Conservation (phyloP, 2,113 vertebrate species). For the Ceratotherium simum region DNA sequence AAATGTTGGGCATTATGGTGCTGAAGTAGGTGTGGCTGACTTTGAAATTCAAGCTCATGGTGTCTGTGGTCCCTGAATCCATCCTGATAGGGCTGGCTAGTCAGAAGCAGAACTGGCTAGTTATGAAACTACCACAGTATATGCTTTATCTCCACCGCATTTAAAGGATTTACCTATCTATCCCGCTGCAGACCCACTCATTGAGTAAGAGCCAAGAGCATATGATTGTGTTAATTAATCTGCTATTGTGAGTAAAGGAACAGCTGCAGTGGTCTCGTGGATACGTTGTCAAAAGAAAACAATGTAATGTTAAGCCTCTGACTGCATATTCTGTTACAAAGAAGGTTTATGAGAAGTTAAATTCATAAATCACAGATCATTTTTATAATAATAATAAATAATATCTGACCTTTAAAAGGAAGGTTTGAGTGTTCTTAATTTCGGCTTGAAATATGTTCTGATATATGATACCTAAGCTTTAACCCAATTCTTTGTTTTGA, state of each 20-base stretch:
- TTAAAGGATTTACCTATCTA: slow-evolving; percentile 99
- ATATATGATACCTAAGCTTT: slow-evolving; percentile 94
- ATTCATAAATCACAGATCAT: slow-evolving; percentile 99
- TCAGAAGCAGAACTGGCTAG: slow-evolving; percentile 92
- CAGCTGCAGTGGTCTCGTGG: slow-evolving; percentile 99
- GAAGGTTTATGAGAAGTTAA: slow-evolving; percentile 95
- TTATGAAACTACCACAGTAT: slow-evolving; percentile 92
- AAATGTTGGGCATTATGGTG: slow-evolving; percentile 83
- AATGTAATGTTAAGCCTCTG: slow-evolving; percentile 99
- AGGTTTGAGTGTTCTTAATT: slow-evolving; percentile 94
- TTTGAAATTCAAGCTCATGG: slow-evolving; percentile 85
- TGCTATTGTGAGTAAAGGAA: slow-evolving; percentile 99
- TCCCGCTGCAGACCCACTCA: slow-evolving; percentile 98
- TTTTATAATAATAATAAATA: slow-evolving; percentile 95
- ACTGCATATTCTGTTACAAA: slow-evolving; percentile 99
- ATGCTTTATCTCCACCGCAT: slow-evolving; percentile 95
- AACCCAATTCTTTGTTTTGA: slow-evolving; percentile 92
- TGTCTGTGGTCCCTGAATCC: slow-evolving; percentile 84
- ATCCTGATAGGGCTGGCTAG: slow-evolving; percentile 92
- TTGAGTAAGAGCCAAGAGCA: slow-evolving; percentile 98
- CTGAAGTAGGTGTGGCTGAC: slow-evolving; percentile 87
- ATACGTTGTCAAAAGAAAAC: slow-evolving; percentile 99
- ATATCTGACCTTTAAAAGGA: slow-evolving; percentile 98
- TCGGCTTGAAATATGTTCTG: slow-evolving; percentile 95
- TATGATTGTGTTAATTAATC: slow-evolving; percentile 99